These are phyloP conservation scores for Pseudococcus viburni DNA, from an alignment of 2,888 invertebrate genomes.

Conservation along the genomic window DNA sequence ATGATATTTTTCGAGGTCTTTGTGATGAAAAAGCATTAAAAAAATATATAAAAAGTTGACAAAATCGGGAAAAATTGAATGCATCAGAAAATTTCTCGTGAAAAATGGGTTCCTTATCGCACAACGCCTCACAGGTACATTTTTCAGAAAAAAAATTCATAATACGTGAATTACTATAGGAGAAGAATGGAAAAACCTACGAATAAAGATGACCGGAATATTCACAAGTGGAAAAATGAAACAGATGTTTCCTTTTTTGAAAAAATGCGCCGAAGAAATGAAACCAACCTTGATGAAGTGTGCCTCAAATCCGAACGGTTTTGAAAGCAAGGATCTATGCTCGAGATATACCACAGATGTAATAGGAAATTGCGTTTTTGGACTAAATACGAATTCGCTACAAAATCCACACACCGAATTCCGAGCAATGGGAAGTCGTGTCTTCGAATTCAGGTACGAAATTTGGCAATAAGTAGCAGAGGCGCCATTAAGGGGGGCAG, in stretches of 20 bases:
- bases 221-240: slow-evolving; percentile 74
- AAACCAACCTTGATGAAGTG: slow-evolving; percentile 23
- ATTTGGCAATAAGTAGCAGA: background rate
- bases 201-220: slow-evolving; percentile 72
- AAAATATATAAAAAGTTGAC: too few relatives aligned
- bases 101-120: too few relatives aligned
- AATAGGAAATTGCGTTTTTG: slow-evolving; percentile 73
- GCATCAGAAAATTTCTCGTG: too few relatives aligned
- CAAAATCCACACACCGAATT: slow-evolving; percentile 71
- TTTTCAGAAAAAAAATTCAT: background rate
- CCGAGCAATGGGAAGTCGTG: slow-evolving; percentile 70
- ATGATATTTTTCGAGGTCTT: too few relatives aligned
- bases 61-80: too few relatives aligned
- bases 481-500: too few relatives aligned
- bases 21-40: too few relatives aligned
- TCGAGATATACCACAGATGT: slow-evolving; percentile 70
- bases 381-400: slow-evolving; percentile 72
- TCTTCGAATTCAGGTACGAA: slow-evolving; percentile 4
- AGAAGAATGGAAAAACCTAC: slow-evolving; percentile 72
- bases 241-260: slow-evolving; percentile 71
- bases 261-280: slow-evolving; percentile 68
- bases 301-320: background rate
- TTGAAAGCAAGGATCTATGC: background rate
- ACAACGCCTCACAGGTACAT: too few relatives aligned
- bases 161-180: background rate